A percentile compares a stretch with the other conserved stretches of the same genome.
Evolutionary conservation across 2,113 vertebrate species (phyloP).

Genomic region (Eurypyga helias): DNA sequence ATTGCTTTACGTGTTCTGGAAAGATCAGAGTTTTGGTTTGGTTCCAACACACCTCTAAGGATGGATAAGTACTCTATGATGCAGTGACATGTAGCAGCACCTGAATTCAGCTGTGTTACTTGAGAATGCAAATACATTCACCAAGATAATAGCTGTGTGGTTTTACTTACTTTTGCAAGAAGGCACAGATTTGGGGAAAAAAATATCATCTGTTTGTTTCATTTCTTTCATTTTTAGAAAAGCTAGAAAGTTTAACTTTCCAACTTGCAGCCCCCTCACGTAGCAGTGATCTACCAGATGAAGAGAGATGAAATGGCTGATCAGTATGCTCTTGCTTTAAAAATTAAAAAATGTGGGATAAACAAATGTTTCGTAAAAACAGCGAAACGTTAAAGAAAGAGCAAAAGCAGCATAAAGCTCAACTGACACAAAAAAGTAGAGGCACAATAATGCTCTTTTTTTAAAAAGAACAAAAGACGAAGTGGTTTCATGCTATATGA

Average conservation of each 20-base stretch:
- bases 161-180: background rate
- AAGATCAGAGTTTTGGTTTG: background rate
- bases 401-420: background rate
- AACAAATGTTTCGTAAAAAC: background rate
- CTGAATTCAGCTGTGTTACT: background rate
- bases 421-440: background rate
- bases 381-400: background rate
- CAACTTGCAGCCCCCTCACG: background rate
- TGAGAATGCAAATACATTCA: background rate
- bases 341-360: background rate
- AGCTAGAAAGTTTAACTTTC: background rate
- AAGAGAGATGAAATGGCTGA: background rate
- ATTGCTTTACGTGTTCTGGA: background rate
- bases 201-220: background rate
- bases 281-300: background rate
- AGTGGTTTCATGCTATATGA: background rate
- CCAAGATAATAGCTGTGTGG: background rate
- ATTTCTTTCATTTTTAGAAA: slow-evolving; percentile 12
- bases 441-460: background rate
- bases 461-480: background rate
- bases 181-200: background rate
- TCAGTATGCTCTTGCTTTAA: background rate
- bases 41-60: background rate
- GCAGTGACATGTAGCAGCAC: background rate
- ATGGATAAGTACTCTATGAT: background rate